Conservation (phyloP, 2,113 vertebrate species). For the Physeter macrocephalus region DNA sequence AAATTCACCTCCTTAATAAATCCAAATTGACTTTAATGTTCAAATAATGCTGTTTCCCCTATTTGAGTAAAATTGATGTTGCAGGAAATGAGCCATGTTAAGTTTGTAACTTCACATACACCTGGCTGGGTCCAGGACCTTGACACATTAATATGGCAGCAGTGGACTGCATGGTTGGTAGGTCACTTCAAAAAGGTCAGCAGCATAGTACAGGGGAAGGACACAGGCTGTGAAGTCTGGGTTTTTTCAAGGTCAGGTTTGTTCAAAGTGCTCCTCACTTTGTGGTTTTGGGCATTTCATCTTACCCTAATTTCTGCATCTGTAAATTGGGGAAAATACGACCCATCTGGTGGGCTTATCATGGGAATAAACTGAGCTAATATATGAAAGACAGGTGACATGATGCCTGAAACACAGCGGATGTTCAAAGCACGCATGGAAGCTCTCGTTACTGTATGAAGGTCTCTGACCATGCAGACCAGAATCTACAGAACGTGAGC, state of each 20-base stretch:
- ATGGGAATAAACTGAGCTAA: neutral
- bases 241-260: neutral
- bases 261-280: neutral
- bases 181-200: neutral
- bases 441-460: rapidly evolving
- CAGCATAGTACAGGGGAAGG: neutral
- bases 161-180: too few species aligned
- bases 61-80: neutral
- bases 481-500: neutral
- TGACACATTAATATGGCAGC: too few species aligned
- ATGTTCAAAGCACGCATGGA: neutral
- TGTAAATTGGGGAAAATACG: neutral
- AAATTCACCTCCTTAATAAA: neutral
- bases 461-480: neutral
- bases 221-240: neutral
- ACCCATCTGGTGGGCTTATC: neutral
- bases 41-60: neutral
- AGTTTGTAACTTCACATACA: neutral
- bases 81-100: neutral
- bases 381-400: neutral
- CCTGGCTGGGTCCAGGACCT: neutral
- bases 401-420: neutral
- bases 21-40: neutral
- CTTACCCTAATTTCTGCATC: neutral
- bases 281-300: neutral